Percentiles rank a stretch among this genome's conserved stretches.
Evolutionary conservation across 2,888 invertebrate genomes (phyloP).

Genomic region (Plagodis dolabraria): DNA sequence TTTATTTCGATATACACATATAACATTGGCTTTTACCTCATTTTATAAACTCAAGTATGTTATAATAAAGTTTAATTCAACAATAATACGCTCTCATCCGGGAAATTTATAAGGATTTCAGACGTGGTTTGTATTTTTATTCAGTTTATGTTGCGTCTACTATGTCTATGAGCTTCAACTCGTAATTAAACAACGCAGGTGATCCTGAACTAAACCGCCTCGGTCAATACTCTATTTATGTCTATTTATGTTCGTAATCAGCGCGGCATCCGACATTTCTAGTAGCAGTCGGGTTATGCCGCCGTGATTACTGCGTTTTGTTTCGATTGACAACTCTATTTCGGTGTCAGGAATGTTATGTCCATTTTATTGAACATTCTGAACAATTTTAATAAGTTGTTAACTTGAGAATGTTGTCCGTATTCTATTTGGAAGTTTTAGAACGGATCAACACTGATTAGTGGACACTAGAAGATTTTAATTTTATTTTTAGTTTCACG

Average conservation of each 20-base stretch:
- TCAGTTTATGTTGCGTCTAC: too few relatives aligned
- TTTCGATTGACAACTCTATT: conserved; percentile 30
- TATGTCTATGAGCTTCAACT: not conserved
- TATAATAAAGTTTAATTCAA: too few relatives aligned
- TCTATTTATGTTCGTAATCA: conserved; percentile 29
- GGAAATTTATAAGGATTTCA: too few relatives aligned
- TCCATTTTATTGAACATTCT: conserved; percentile 21
- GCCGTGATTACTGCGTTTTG: conserved; percentile 16
- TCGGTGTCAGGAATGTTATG: conserved; percentile 24
- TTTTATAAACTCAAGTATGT: too few relatives aligned
- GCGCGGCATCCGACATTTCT: conserved; percentile 26
- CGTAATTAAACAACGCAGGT: not conserved
- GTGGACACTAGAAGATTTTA: too few relatives aligned
- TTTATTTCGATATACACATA: too few relatives aligned
- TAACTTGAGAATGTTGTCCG: conserved; percentile 18
- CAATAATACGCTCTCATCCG: too few relatives aligned
- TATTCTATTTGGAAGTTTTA: conserved; percentile 14
- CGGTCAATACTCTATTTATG: conserved; percentile 39
- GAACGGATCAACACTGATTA: conserved; percentile 3
- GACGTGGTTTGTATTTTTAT: too few relatives aligned
- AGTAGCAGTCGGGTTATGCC: conserved; percentile 26
- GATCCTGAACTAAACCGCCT: conserved; percentile 7
- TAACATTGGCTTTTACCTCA: too few relatives aligned
- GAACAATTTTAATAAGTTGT: conserved; percentile 28
- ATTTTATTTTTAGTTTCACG: too few relatives aligned